These are phyloP conservation scores for Scolopax bukidnonensis DNA, from an alignment of 2,797 vertebrate genomes.

Conservation along the genomic window DNA sequence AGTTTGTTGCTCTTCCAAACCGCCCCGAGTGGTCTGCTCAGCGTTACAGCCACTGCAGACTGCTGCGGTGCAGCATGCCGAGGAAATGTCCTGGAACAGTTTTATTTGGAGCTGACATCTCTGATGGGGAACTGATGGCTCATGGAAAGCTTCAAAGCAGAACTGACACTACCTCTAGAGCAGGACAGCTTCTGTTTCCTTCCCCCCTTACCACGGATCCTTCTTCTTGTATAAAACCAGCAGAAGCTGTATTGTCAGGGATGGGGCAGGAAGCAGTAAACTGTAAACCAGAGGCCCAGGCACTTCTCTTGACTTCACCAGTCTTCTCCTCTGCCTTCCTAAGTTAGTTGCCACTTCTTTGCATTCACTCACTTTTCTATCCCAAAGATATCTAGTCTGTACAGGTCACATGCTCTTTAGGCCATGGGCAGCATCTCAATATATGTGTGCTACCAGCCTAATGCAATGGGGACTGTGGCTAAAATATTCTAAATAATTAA, in stretches of 20 bases:
- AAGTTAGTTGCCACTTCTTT: not conserved
- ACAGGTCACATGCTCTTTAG: not conserved
- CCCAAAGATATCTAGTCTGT: not conserved
- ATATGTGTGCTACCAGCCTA: not conserved
- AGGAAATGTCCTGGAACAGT: not conserved
- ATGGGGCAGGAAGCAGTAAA: not conserved
- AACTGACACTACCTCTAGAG: not conserved
- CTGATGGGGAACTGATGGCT: not conserved
- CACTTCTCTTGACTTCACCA: not conserved
- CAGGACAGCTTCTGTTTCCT: not conserved
- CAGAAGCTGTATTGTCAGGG: not conserved
- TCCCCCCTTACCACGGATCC: not conserved
- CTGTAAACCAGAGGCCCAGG: not conserved
- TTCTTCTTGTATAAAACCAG: not conserved
- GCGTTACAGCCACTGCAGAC: not conserved
- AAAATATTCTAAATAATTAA: not conserved
- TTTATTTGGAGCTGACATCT: not conserved
- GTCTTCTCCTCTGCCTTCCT: not conserved
- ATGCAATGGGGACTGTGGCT: not conserved
- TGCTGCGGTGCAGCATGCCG: not conserved
- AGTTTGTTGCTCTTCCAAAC: conserved; percentile 2
- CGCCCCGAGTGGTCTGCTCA: not conserved
- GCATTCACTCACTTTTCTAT: not conserved
- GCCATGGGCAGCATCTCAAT: not conserved
- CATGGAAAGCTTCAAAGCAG: not conserved